A percentile compares a stretch with the other conserved stretches of the same genome.
phyloP scores from a whole-genome alignment of 64 coral and sea anemone species.

The Porites australiensis region DNA sequence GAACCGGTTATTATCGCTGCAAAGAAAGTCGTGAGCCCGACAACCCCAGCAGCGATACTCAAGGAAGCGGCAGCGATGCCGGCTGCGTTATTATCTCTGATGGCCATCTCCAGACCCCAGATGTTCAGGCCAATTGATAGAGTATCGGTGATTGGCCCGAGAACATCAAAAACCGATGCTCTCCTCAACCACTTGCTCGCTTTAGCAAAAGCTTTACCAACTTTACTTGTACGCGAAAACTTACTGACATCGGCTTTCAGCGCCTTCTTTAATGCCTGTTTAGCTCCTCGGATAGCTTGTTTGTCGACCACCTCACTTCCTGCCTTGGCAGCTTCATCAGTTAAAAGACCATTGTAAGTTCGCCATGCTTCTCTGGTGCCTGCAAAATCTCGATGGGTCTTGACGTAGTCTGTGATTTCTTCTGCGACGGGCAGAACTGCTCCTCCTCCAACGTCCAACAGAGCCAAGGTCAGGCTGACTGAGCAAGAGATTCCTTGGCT shows the following conservation, averaged over 20 bases:
- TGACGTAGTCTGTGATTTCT: background rate
- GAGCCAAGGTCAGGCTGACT: slow-evolving; percentile 8
- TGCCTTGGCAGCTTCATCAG: background rate
- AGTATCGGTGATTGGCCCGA: slow-evolving; percentile 8
- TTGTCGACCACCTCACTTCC: background rate
- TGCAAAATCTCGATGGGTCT: background rate
- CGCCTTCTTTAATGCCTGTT: background rate
- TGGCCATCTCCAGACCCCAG: slow-evolving; percentile 15
- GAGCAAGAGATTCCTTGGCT: slow-evolving; percentile 29
- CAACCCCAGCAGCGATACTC: background rate
- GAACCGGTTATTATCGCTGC: background rate
- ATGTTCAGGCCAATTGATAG: slow-evolving; percentile 15
- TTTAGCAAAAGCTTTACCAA: background rate
- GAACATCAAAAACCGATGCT: slow-evolving; percentile 16
- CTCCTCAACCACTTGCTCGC: background rate
- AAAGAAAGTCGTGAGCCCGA: background rate
- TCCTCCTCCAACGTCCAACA: slow-evolving; percentile 12
- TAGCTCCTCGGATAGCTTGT: background rate
- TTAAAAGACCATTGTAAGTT: background rate
- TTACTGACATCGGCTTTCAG: background rate
- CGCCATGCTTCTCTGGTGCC: background rate
- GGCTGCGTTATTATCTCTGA: background rate
- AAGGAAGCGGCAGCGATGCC: slow-evolving; percentile 6
- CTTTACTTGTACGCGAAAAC: background rate
- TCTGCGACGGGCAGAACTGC: slow-evolving; percentile 1